Conservation (phyloP, 2,797 vertebrate genomes). For the Protosalanx chinensis region DNA sequence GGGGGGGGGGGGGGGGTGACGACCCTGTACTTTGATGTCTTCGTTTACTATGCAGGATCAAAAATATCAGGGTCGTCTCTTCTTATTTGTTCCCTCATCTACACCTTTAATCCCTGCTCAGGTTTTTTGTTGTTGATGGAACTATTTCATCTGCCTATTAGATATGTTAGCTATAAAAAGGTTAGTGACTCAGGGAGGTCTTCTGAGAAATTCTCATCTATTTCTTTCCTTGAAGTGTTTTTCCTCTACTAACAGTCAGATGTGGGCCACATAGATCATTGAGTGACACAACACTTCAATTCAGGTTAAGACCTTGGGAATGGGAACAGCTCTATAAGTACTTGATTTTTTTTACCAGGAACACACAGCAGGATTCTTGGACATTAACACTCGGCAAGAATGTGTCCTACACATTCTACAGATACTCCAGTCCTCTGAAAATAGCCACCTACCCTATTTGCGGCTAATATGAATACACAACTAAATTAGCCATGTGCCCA, state of each 20-base stretch:
- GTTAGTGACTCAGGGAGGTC: background rate
- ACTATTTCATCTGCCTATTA: too few relatives aligned
- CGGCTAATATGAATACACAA: too few relatives aligned
- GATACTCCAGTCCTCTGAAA: constrained; percentile 7
- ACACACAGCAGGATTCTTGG: background rate
- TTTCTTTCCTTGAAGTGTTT: constrained; percentile 41
- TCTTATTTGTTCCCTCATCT: background rate
- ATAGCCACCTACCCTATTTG: background rate
- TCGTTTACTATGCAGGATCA: too few relatives aligned
- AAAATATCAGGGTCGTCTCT: too few relatives aligned
- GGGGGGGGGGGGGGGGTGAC: too few relatives aligned
- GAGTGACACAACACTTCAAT: constrained; percentile 1
- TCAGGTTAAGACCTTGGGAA: constrained; percentile 23
- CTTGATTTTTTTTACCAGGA: constrained; percentile 36
- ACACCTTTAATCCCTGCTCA: constrained; percentile 7
- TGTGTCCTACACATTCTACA: background rate
- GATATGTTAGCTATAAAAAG: too few relatives aligned
- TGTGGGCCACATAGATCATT: constrained; percentile 18
- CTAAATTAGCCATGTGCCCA: too few relatives aligned
- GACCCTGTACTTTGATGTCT: too few relatives aligned
- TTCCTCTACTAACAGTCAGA: constrained; percentile 17
- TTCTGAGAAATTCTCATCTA: too few relatives aligned
- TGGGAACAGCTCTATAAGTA: constrained; percentile 23
- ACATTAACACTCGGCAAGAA: constrained; percentile 9
- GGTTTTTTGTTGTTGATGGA: background rate